A percentile compares a stretch with the other conserved stretches of the same genome.
phyloP scores from a whole-genome alignment of 2,113 vertebrate genomes.

The Bos javanicus region DNA sequence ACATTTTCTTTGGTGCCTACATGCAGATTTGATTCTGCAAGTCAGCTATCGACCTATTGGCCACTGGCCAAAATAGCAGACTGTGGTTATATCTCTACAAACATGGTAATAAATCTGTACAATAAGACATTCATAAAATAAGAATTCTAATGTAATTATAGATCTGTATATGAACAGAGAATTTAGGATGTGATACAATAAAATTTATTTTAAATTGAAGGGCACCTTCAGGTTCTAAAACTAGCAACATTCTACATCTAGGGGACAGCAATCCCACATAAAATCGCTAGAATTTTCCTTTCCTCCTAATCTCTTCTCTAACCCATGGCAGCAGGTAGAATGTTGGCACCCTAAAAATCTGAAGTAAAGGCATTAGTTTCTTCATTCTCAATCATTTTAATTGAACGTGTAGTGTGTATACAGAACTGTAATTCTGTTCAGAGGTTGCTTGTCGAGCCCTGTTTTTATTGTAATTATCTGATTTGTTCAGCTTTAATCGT shows the following conservation, averaged over 20 bases:
- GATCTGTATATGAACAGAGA: not conserved
- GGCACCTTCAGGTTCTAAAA: not conserved
- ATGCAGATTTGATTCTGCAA: not conserved
- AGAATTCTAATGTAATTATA: not conserved
- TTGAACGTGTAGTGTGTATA: conserved; percentile 79
- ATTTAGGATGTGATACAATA: not conserved
- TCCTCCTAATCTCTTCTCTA: not conserved
- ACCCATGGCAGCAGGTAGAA: conserved; percentile 3
- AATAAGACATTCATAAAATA: not conserved
- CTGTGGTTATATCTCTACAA: not conserved
- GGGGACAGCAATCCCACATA: not conserved
- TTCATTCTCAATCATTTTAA: conserved; percentile 71
- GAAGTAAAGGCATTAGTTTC: conserved; percentile 70
- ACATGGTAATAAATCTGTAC: not conserved
- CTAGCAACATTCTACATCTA: not conserved
- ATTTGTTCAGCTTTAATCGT: conserved; percentile 86
- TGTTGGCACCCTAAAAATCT: conserved; percentile 42
- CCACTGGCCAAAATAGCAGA: not conserved
- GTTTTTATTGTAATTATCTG: conserved; percentile 86
- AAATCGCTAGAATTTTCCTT: not conserved
- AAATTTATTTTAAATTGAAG: not conserved
- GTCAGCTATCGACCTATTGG: not conserved
- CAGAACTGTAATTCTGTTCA: conserved; percentile 82
- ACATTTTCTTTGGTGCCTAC: not conserved
- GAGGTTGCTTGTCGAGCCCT: conserved; percentile 83